A percentile compares a stretch with the other conserved stretches of the same genome.
phyloP scores from a whole-genome alignment of 1,140 invertebrate species.

The Drosophila sproati region DNA sequence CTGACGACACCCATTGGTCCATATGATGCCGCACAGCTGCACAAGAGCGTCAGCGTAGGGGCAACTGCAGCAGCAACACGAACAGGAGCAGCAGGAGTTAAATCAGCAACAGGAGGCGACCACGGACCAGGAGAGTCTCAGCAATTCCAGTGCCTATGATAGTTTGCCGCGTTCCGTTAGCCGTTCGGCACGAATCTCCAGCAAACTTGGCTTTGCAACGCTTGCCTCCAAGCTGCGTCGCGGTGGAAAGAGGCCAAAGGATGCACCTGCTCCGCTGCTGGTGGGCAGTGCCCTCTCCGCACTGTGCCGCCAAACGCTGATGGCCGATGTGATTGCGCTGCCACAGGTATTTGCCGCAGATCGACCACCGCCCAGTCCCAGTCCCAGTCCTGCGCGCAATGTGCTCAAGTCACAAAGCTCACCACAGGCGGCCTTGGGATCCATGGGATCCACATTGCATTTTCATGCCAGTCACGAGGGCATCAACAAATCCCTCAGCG shows the following conservation, averaged over 20 bases:
- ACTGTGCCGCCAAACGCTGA: slow-evolving; percentile 72
- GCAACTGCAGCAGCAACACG: slow-evolving; percentile 11
- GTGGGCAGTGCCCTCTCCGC: slow-evolving; percentile 65
- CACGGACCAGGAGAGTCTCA: slow-evolving; percentile 76
- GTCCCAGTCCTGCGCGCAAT: slow-evolving; percentile 21
- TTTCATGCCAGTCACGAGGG: slow-evolving; percentile 36
- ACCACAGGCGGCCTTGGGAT: slow-evolving; percentile 57
- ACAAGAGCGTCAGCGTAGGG: slow-evolving; percentile 88
- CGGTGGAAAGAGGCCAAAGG: slow-evolving; percentile 69
- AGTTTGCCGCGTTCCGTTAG: slow-evolving; percentile 71
- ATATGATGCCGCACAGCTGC: slow-evolving; percentile 32
- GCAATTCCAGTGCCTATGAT: slow-evolving; percentile 66
- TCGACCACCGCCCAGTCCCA: slow-evolving; percentile 61
- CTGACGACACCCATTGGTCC: slow-evolving; percentile 38
- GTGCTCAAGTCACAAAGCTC: slow-evolving; percentile 77
- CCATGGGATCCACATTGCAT: background rate
- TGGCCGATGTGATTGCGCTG: slow-evolving; percentile 67
- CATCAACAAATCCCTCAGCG: slow-evolving; percentile 76
- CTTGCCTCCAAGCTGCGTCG: slow-evolving; percentile 88
- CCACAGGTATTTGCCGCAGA: slow-evolving; percentile 56
- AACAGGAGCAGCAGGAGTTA: background rate
- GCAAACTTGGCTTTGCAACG: slow-evolving; percentile 87
- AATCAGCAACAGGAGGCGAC: slow-evolving; percentile 38
- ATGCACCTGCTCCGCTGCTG: slow-evolving; percentile 16
- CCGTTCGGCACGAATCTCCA: slow-evolving; percentile 71